These are phyloP conservation scores for Acinonyx jubatus DNA, from an alignment of 2,113 vertebrate genomes.

Conservation along the genomic window DNA sequence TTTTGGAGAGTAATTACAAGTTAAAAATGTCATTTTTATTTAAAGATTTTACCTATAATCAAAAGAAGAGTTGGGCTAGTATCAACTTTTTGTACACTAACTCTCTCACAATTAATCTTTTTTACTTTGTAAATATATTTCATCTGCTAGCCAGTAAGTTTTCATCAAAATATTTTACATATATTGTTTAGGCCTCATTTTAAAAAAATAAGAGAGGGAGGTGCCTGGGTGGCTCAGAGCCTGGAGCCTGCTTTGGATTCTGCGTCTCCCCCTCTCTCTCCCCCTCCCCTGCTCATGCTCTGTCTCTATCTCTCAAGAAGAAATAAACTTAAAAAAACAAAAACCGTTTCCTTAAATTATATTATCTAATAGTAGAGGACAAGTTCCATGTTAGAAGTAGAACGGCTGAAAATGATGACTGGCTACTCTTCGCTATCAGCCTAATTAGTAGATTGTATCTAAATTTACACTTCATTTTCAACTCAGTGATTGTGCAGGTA, in stretches of 20 bases:
- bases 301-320: no score
- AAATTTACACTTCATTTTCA: conserved; percentile 37
- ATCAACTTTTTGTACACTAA: background rate
- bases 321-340: background rate
- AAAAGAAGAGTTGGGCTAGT: background rate
- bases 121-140: background rate
- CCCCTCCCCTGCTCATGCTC: no score
- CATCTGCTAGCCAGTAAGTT: background rate
- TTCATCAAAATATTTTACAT: background rate
- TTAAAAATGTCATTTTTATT: background rate
- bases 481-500: background rate
- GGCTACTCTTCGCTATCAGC: background rate
- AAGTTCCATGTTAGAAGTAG: background rate
- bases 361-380: background rate
- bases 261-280: no score
- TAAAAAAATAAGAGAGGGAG: background rate
- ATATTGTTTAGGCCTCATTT: background rate
- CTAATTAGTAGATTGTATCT: background rate
- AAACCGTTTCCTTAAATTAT: background rate
- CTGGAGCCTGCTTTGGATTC: no score
- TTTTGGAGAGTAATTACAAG: background rate
- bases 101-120: background rate
- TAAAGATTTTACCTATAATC: conserved; percentile 11
- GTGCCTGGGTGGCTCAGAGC: no score
- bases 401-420: background rate